phyloP scores from a whole-genome alignment of 2,113 vertebrate genomes.

The Brachypteracias leptosomus region DNA sequence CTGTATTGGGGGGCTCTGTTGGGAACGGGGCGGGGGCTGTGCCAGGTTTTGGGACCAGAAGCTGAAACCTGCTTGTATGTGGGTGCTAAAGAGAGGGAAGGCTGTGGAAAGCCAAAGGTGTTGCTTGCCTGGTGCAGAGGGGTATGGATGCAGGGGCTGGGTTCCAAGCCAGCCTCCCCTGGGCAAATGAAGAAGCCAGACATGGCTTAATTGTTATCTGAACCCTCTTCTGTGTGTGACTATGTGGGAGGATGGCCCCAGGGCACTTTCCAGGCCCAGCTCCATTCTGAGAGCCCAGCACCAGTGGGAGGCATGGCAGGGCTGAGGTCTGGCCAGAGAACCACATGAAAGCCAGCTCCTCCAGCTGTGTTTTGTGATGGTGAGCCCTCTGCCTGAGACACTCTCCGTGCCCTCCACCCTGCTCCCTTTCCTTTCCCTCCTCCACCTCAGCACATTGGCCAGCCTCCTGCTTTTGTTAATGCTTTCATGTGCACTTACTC shows the following conservation, averaged over 20 bases:
- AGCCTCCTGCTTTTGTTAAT: background rate
- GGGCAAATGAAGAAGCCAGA: background rate
- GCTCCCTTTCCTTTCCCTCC: background rate
- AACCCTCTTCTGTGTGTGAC: accelerated
- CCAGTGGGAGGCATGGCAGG: background rate
- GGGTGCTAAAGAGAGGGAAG: background rate
- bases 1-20: no score
- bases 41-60: background rate
- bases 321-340: background rate
- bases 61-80: background rate
- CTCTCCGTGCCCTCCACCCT: accelerated
- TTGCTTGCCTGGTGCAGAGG: background rate
- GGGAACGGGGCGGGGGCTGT: background rate
- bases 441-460: background rate
- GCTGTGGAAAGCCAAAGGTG: background rate
- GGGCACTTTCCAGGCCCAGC: background rate
- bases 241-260: background rate
- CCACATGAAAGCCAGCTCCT: background rate
- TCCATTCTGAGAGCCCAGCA: background rate
- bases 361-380: background rate
- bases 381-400: background rate
- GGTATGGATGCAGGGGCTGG: background rate
- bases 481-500: background rate
- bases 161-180: background rate
- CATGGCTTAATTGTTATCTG: background rate